Evolutionary conservation across 2,113 vertebrate genomes (phyloP), one percentile per base, ranked within the genome.

Genomic region (Xenopus laevis): DNA sequence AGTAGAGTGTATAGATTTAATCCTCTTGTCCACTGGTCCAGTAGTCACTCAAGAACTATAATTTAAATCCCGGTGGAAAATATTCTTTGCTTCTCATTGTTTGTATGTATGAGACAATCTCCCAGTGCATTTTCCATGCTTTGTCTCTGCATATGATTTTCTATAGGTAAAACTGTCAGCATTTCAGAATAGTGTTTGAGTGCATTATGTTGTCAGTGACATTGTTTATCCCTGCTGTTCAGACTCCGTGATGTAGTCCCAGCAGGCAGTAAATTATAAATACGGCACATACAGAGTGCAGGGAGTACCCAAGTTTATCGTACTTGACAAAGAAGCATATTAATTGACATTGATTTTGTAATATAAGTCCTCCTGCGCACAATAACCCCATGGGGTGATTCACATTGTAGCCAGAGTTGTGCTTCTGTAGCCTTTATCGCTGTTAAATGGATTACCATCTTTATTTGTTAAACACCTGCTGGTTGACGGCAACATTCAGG

Each of bases 381-480:
- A 50, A 50, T 40, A 4, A 16, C 47, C 47, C 47, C 47, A 50
- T 50, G 17, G 20, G 45, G 17, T 62, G 23, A 33, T 27, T 65
- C 21, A 6, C 52, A 13, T 45, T 66, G 33, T 18, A 73, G 50
- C 5, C 62, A 30, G 21, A 7, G 60, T 64, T 20, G 33, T 40
- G 33, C 33, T 40, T 40, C 33, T 40, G 8, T 40, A 40, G n/a
- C 55, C 47, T 13, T 50, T 10, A 50, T 45, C 13, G 11, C 40
- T 69, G 65, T 63, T 30, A 33, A 55, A 68, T 44, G 58, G 13
- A 53, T 69, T 66, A 21, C 21, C 7, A 10, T 53, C 20, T 72
- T 53, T 13, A 53, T 68, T 40, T 50, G 21, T 76, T 65, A 30
- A 62, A 53, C 58, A 69, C 73, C 58, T 76, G 65, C 57, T 76